Evolutionary conservation across 2,797 vertebrate species (phyloP).

Genomic region (Alauda arvensis): DNA sequence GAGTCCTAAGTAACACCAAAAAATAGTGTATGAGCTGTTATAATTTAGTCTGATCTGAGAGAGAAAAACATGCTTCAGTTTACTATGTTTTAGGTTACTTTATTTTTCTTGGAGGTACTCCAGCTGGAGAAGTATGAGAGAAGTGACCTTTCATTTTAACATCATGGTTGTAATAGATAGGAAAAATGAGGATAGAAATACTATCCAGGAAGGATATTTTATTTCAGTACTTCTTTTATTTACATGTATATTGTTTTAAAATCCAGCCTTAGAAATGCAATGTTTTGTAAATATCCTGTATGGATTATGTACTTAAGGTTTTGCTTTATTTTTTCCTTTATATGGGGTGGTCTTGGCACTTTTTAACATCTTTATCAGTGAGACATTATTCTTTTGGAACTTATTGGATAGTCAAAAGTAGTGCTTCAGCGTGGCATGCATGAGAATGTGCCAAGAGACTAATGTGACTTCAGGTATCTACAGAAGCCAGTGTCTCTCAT

Average conservation of each 20-base stretch:
- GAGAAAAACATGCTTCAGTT: background rate
- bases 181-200: background rate
- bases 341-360: background rate
- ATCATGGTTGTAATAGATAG: background rate
- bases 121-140: background rate
- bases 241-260: constrained; percentile 1
- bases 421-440: background rate
- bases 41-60: background rate
- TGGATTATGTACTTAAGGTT: background rate
- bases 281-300: background rate
- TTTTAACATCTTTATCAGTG: background rate
- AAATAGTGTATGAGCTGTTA: background rate
- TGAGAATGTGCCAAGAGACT: background rate
- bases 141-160: background rate
- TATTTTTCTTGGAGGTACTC: background rate
- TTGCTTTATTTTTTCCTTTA: background rate
- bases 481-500: background rate
- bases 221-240: constrained; percentile 17
- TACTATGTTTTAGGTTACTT: background rate
- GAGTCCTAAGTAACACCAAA: background rate
- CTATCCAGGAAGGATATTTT: background rate
- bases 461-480: background rate
- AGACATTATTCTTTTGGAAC: background rate
- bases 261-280: background rate
- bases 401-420: background rate